Base-by-base conservation (phyloP, 2,113 vertebrate species). In the Trachemys scripta region DNA sequence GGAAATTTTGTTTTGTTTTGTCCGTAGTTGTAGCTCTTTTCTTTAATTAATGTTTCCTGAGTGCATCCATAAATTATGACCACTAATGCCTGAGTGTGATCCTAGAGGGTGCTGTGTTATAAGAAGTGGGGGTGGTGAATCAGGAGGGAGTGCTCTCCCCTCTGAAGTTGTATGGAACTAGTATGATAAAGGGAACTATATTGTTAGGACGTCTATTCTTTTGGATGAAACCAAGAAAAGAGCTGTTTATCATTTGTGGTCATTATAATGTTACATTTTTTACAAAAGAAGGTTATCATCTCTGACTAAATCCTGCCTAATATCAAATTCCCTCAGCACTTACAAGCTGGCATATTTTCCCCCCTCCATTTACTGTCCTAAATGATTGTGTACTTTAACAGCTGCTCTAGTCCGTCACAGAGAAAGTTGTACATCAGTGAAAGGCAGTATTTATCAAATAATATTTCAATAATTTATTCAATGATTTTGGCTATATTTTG, bases 371-470 rank as follows among this genome's bases (percentile, higher is more conserved):
- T 97, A 81, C 92, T 84, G 47, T 92, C 42, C 94, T 96, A 92
- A 93, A 97, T 89, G 95, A 78, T 83, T 93, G 65, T 69, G 20
- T 38, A 75, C n/a, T 75, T 93, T 95, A 97, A 94, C 96, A 97
- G 93, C 95, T 97, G 93, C 92, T 97, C 22, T 94, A 80, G 92
- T 96, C 89, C 89, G 90, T 95, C 96, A 93, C 79, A 91, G 89
- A 90, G 90, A 95, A 96, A 95, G 89, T 85, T 87, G 80, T 94
- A 97, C 92, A 93, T 97, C 85, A 90, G 94, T 92, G 94, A 96
- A 97, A 92, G 96, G 92, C 93, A 97, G 89, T 80, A 94, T 95
- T 96, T 97, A 94, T 97, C 97, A 97, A 97, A 95, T 92, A 96
- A 95, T 96, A 97, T 91, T 96, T 97, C 91, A 96, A 97, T 97